Base-by-base conservation (phyloP, 2,888 invertebrate genomes). In the Volucella inflata region DNA sequence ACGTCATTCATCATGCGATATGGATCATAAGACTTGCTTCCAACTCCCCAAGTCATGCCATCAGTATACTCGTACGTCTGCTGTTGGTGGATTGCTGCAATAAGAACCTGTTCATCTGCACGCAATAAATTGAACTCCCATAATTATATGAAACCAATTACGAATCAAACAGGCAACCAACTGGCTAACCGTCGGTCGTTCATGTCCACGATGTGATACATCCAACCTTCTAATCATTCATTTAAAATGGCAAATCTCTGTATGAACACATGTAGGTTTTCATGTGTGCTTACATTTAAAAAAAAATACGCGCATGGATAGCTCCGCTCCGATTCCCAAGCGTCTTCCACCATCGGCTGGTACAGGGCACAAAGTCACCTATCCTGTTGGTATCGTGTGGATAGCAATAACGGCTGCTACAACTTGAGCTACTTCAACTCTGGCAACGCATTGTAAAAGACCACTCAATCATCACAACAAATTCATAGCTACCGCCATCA, bases 111-210 rank as follows among this genome's bases (percentile, higher is more conserved):
- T 85, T 81, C 84, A 80, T 71, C 76, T 77, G 85, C 85, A 85
- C 85, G 85, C 85, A 85, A 85, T 81, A 81, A 85, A 85, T 76
- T 71, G 81, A 67, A 62, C 76, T 68, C 76, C 67, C 72, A 72
- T 85, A 81, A 81, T 85, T 85, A 85, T 81, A 77, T 70, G 67
- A 71, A 80, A 80, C 85, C 85, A 81, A 85, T 85, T 85, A 85
- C 71, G 67, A 80, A 79, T 65, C 67, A 53, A 60, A 21, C 67
- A 16, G 36, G 48, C 60, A 30, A 75, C 62, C 64, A 51, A 70
- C 68, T 64, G 17, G 10, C 16, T 71, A 48, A 12, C 46, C 65
- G 42, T 12, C 51, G 59, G 14, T 59, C 71, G 44, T 14, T 50
- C 74, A 11, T 42, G 53, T 65, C 59, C 30, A 59, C 76, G 16